Evolutionary conservation across 2,113 vertebrate genomes (phyloP).

Genomic region (Urocitellus parryii): DNA sequence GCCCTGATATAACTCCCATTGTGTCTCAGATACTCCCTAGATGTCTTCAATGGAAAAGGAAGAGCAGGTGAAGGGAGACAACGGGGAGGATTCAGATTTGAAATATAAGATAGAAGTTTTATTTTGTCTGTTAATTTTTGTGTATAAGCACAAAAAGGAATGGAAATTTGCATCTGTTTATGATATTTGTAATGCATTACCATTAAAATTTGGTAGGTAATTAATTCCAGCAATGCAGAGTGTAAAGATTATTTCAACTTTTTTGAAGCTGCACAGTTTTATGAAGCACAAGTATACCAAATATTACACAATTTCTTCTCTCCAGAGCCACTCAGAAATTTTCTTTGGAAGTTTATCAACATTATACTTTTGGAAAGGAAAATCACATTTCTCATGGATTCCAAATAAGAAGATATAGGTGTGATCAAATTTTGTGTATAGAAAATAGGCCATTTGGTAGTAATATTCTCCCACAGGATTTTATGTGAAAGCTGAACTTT

Average conservation of each 20-base stretch:
- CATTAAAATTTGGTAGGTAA: neutral
- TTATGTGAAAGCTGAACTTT: conserved; percentile 17
- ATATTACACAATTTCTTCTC: neutral
- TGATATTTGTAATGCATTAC: neutral
- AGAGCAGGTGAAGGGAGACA: neutral
- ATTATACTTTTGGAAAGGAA: neutral
- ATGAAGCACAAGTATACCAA: neutral
- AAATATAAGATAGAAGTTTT: neutral
- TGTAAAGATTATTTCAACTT: neutral
- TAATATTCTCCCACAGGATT: conserved; percentile 36
- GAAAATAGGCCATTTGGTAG: conserved; percentile 55
- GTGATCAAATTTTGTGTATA: conserved; percentile 59
- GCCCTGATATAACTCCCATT: neutral
- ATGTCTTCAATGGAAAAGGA: neutral
- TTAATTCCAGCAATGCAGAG: neutral
- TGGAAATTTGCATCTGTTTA: neutral
- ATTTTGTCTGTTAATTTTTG: neutral
- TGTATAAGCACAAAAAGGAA: neutral
- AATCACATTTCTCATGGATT: neutral
- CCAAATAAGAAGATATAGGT: conserved; percentile 22
- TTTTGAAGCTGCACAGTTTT: neutral
- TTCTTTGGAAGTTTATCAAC: neutral
- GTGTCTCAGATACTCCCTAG: neutral
- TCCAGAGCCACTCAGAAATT: neutral
- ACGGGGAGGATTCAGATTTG: neutral